Base-by-base conservation (phyloP, 2,888 invertebrate species). In the Gymnosoma rotundatum region DNA sequence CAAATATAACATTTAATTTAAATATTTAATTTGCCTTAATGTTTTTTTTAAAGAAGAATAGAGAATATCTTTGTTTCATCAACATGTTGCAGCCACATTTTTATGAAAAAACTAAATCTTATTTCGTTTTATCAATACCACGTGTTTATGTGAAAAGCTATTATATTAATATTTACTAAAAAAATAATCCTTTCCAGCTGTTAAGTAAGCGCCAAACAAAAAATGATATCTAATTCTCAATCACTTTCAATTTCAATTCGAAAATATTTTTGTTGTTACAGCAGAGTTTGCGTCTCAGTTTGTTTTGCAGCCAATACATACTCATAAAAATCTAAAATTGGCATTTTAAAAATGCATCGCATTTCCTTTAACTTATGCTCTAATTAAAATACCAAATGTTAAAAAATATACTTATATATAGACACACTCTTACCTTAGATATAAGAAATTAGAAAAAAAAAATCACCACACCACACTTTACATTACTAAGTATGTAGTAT, bases 381-480 rank as follows among this genome's bases (percentile, higher is more conserved):
- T 87, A 85, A 87, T 87, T 87, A 86, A 87, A 86, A 86, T 83
- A 80, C 86, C 83, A 84, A 85, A 85, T 85, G 86, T 85, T 86
- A 83, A 56, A 56, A 73, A 21, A n/a, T 16, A 14, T 14, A 69
- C 16, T 48, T 18, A 66, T 32, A 58, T 18, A 36, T 58, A 16
- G 10, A 52, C 64, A 56, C 20, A 48, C 48, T 60, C 25, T 38
- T 54, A 61, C 54, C 20, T 73, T 20, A 63, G 38, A 38, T 56
- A 50, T 36, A 52, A 18, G 66, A 64, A 75, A 69, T 50, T 42
- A 50, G 50, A 61, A 36, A 48, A 61, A 36, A 48, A 75, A 61
- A 67, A 80, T 61, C 73, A 85, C 84, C 85, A 85, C 79, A 80
- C 79, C 67, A 70, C 58, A 81, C 81, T 81, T 75, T 83, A 83